phyloP scores from a whole-genome alignment of 2,888 invertebrate genomes.

The Drosophila kuntzei region DNA sequence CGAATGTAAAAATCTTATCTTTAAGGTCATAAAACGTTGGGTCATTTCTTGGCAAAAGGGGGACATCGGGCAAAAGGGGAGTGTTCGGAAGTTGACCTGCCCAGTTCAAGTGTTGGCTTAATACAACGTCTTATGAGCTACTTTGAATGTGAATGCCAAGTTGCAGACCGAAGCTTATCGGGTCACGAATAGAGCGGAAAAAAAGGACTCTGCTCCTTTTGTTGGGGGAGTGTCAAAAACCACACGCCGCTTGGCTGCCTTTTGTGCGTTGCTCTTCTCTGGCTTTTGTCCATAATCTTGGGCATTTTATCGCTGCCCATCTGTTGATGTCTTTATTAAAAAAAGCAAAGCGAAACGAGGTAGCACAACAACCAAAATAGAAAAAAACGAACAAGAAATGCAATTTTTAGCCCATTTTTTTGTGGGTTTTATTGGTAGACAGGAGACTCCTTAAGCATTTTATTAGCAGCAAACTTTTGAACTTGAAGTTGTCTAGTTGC shows the following conservation, averaged over 20 bases:
- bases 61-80: neutral
- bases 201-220: constrained; percentile 30
- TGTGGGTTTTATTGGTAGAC: constrained; percentile 70
- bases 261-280: constrained; percentile 36
- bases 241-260: constrained; percentile 59
- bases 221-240: constrained; percentile 45
- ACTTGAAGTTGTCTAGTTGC: constrained; percentile 67
- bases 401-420: constrained; percentile 79
- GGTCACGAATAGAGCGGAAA: constrained; percentile 13
- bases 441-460: constrained; percentile 59
- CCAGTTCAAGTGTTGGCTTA: constrained; percentile 43
- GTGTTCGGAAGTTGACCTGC: constrained; percentile 39
- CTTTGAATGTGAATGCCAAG: constrained; percentile 52
- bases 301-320: constrained; percentile 82
- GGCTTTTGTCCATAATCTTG: constrained; percentile 80
- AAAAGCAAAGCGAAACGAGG: constrained; percentile 22
- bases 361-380: neutral
- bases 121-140: constrained; percentile 50
- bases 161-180: constrained; percentile 50
- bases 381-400: constrained; percentile 32
- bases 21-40: constrained; percentile 56
- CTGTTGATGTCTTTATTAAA: constrained; percentile 83
- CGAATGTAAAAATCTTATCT: constrained; percentile 57
- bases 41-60: neutral
- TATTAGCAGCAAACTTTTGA: constrained; percentile 63